Percentiles rank a stretch among this genome's conserved stretches.
Evolutionary conservation across 2,113 vertebrate genomes (phyloP).

Genomic region (Python bivittatus): DNA sequence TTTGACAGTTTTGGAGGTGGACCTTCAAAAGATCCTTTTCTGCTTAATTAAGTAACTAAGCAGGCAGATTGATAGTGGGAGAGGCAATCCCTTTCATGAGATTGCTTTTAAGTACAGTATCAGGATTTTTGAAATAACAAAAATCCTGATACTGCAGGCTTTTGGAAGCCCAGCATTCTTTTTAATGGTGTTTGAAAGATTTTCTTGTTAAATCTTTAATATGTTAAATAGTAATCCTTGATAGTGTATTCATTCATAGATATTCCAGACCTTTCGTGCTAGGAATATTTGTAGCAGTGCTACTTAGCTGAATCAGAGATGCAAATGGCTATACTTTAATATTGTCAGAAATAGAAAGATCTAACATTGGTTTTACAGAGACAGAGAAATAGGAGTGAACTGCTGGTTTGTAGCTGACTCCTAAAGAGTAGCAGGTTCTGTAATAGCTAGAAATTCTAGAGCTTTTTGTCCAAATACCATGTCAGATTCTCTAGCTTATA

Average conservation of each 20-base stretch:
- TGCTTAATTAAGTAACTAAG: neutral
- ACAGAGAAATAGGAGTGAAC: neutral
- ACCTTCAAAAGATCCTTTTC: neutral
- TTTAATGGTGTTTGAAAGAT: neutral
- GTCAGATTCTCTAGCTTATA: neutral
- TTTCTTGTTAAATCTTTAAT: neutral
- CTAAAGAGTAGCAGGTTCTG: neutral
- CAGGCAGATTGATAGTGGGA: neutral
- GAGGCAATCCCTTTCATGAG: neutral
- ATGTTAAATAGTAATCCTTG: neutral
- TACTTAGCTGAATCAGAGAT: neutral
- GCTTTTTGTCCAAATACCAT: neutral
- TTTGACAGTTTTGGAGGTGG: neutral
- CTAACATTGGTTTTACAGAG: neutral
- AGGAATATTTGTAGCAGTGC: neutral
- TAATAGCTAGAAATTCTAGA: neutral
- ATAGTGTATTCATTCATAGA: neutral
- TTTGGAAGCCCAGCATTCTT: neutral
- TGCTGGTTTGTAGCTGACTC: neutral
- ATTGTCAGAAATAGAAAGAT: neutral
- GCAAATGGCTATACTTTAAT: neutral
- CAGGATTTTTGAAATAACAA: neutral
- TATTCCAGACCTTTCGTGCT: neutral
- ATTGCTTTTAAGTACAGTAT: neutral
- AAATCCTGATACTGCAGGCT: neutral